Percentiles rank a stretch among this genome's conserved stretches.
Conservation (phyloP, 1,140 invertebrate species). For the Zaprionus tsacasi region DNA sequence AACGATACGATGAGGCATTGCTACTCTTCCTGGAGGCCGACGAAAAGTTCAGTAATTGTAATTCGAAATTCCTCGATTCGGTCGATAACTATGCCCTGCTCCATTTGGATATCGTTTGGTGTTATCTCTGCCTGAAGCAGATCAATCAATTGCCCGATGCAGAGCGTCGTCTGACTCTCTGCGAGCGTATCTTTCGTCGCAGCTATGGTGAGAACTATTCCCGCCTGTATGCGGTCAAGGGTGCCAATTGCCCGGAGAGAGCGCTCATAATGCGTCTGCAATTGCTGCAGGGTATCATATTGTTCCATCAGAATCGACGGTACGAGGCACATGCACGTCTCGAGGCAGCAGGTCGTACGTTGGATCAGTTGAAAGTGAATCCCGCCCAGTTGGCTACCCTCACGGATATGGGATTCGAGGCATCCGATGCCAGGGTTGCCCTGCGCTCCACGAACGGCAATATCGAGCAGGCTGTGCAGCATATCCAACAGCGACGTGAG, state of each 20-base stretch:
- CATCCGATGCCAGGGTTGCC: conserved; percentile 87
- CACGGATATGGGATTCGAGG: conserved; percentile 87
- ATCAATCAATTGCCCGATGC: conserved; percentile 90
- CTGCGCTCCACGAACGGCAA: conserved; percentile 87
- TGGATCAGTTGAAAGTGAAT: conserved; percentile 87
- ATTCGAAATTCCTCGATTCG: conserved; percentile 87
- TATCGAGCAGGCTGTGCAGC: conserved; percentile 87
- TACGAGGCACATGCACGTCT: conserved; percentile 86
- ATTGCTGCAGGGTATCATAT: conserved; percentile 90
- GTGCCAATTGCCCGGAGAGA: conserved; percentile 87
- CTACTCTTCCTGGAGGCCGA: conserved; percentile 91
- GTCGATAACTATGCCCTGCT: conserved; percentile 93
- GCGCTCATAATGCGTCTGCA: conserved; percentile 90
- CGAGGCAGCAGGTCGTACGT: conserved; percentile 86
- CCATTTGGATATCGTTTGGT: conserved; percentile 93
- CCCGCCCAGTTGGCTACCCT: conserved; percentile 85
- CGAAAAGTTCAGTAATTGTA: conserved; percentile 89
- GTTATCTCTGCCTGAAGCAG: conserved; percentile 90
- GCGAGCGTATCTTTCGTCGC: conserved; percentile 87
- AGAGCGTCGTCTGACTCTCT: conserved; percentile 87
- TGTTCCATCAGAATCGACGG: conserved; percentile 89
- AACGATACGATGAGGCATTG: conserved; percentile 88
- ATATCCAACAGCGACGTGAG: conserved; percentile 86
- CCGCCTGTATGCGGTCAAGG: conserved; percentile 89
- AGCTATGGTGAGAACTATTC: conserved; percentile 90